These are phyloP conservation scores for Dryadula phaetusa DNA, from an alignment of 2,888 invertebrate species.

Conservation along the genomic window DNA sequence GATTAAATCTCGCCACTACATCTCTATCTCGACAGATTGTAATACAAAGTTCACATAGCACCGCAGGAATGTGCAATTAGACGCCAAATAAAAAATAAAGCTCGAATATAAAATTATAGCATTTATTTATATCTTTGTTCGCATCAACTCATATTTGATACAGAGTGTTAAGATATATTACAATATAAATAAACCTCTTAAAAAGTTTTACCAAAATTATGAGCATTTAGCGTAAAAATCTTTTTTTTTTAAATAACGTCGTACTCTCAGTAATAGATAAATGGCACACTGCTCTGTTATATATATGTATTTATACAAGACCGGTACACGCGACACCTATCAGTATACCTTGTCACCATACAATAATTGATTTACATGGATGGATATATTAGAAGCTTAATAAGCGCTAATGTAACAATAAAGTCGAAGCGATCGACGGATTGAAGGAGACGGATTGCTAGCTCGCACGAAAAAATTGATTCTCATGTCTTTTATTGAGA, in stretches of 20 bases:
- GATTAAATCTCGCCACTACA: conserved; percentile 6
- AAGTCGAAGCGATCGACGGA: conserved; percentile 63
- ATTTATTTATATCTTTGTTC: conserved; percentile 32
- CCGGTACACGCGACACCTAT: conserved; percentile 69
- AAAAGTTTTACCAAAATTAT: conserved; percentile 82
- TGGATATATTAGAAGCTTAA: conserved; percentile 82
- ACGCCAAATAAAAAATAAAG: conserved; percentile 50
- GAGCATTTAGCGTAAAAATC: conserved; percentile 82
- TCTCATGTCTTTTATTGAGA: not conserved
- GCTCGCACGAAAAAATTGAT: not conserved
- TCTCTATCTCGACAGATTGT: conserved; percentile 31
- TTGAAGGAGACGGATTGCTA: conserved; percentile 51
- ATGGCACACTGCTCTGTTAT: conserved; percentile 82
- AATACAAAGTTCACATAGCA: conserved; percentile 67
- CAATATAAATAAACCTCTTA: conserved; percentile 81
- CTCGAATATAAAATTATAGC: conserved; percentile 34
- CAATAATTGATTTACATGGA: conserved; percentile 83
- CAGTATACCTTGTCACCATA: conserved; percentile 83
- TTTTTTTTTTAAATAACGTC: conserved; percentile 72
- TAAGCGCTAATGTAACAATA: conserved; percentile 63
- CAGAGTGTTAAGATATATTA: conserved; percentile 70
- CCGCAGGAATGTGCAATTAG: conserved; percentile 87
- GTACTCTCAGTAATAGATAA: conserved; percentile 77
- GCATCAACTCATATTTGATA: conserved; percentile 27
- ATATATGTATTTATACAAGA: conserved; percentile 67